Evolutionary conservation across 2,888 invertebrate species (phyloP).

Genomic region (Hirtodrosophila cameraria): DNA sequence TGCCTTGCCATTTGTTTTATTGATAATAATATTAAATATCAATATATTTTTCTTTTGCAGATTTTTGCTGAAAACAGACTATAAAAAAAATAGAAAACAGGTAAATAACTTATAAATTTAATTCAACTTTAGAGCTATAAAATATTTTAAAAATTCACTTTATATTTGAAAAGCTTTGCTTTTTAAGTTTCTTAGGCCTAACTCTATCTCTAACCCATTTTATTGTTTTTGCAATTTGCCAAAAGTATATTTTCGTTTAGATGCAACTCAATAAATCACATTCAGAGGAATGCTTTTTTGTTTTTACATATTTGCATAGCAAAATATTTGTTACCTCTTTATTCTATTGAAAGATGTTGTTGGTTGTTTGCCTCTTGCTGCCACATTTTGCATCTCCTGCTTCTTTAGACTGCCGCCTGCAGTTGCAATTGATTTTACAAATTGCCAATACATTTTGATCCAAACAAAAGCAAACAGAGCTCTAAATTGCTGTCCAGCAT

Average conservation of each 20-base stretch:
- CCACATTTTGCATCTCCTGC: slow-evolving; percentile 16
- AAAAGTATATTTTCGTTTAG: slow-evolving; percentile 36
- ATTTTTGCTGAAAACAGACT: neutral
- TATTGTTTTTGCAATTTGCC: slow-evolving; percentile 47
- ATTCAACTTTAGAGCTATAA: slow-evolving; percentile 1
- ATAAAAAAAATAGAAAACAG: slow-evolving; percentile 17
- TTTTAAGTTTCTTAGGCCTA: too few species aligned
- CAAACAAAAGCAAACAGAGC: slow-evolving; percentile 40
- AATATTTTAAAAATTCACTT: slow-evolving; percentile 18
- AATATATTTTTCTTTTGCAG: slow-evolving; percentile 28
- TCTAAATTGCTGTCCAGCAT: slow-evolving; percentile 34
- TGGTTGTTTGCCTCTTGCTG: slow-evolving; percentile 25
- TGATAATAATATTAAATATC: neutral
- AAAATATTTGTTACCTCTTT: slow-evolving; percentile 30
- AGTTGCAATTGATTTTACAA: slow-evolving; percentile 69
- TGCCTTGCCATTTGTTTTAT: neutral
- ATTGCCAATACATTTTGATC: slow-evolving; percentile 61
- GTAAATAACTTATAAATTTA: slow-evolving; percentile 39
- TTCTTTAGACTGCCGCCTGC: slow-evolving; percentile 22
- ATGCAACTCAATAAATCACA: slow-evolving; percentile 64
- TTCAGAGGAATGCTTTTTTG: slow-evolving; percentile 54
- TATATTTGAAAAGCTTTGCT: slow-evolving; percentile 13
- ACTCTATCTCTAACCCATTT: too few species aligned
- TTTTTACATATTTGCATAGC: slow-evolving; percentile 46
- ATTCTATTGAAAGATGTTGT: neutral